Evolutionary conservation across 2,113 vertebrate species (phyloP).

Genomic region (Bujurquina vittata): DNA sequence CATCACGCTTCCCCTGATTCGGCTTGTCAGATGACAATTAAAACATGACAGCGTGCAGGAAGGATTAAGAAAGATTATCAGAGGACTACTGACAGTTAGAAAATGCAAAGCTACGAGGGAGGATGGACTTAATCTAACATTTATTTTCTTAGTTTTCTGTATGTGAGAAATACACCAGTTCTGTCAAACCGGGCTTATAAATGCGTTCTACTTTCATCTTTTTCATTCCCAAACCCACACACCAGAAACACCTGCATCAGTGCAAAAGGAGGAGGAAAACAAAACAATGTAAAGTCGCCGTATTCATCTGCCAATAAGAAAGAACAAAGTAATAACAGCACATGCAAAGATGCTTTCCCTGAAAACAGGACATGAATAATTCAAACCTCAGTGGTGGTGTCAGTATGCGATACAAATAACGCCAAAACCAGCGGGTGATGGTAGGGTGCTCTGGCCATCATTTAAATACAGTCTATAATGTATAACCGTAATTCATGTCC

Average conservation of each 20-base stretch:
- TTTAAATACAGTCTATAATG: too few species aligned
- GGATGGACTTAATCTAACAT: neutral
- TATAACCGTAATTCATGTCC: too few species aligned
- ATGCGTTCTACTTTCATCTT: neutral
- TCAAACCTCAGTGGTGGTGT: neutral
- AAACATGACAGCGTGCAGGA: neutral
- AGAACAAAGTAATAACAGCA: neutral
- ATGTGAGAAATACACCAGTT: constrained; percentile 1
- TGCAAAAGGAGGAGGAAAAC: neutral
- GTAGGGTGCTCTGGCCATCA: too few species aligned
- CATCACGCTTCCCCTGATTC: neutral
- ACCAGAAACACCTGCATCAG: neutral
- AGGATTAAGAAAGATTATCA: constrained; percentile 4
- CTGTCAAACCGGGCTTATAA: neutral
- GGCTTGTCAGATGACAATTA: constrained; percentile 30
- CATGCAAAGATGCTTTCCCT: neutral
- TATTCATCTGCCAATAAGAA: neutral
- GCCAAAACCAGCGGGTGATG: neutral
- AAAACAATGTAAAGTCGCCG: neutral
- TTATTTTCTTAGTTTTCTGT: neutral
- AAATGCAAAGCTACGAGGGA: neutral
- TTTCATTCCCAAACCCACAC: neutral
- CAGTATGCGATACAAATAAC: neutral
- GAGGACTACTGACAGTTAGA: neutral
- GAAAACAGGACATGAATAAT: neutral